Evolutionary conservation across 2,888 invertebrate genomes (phyloP).

Genomic region (Nemoura dubitans): DNA sequence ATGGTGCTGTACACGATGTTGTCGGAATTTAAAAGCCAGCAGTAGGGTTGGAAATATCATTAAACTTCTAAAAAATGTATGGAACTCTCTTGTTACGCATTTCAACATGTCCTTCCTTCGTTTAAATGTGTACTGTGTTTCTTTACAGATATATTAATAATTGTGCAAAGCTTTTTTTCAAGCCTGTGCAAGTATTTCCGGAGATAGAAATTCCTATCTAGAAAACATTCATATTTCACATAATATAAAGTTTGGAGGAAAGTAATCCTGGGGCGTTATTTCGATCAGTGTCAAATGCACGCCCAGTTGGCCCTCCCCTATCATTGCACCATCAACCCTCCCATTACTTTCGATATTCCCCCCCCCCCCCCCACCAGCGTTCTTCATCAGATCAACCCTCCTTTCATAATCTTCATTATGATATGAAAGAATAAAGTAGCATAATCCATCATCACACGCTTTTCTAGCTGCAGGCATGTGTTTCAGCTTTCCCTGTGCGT

Average conservation of each 20-base stretch:
- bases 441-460: not conserved
- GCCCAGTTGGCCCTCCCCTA: not conserved
- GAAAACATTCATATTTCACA: constrained; percentile 7
- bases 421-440: not conserved
- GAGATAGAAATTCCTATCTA: not conserved
- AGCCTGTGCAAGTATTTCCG: not conserved
- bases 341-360: not conserved
- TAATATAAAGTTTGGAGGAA: not conserved
- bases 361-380: too few species aligned
- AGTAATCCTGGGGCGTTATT: not conserved
- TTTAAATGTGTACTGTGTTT: too few species aligned
- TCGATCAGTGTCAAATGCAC: not conserved
- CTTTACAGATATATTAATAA: too few species aligned
- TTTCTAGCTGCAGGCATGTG: not conserved
- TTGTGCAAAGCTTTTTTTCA: not conserved
- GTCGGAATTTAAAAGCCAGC: too few species aligned
- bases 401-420: constrained; percentile 5
- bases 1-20: too few species aligned
- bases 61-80: too few species aligned
- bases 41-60: too few species aligned
- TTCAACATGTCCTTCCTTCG: too few species aligned
- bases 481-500: not conserved
- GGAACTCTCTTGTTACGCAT: too few species aligned
- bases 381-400: constrained; percentile 12
- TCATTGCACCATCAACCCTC: not conserved